A percentile compares a stretch with the other conserved stretches of the same genome.
These are phyloP conservation scores for Euwallacea similis DNA, from an alignment of 1,140 invertebrate genomes.

Conservation along the genomic window DNA sequence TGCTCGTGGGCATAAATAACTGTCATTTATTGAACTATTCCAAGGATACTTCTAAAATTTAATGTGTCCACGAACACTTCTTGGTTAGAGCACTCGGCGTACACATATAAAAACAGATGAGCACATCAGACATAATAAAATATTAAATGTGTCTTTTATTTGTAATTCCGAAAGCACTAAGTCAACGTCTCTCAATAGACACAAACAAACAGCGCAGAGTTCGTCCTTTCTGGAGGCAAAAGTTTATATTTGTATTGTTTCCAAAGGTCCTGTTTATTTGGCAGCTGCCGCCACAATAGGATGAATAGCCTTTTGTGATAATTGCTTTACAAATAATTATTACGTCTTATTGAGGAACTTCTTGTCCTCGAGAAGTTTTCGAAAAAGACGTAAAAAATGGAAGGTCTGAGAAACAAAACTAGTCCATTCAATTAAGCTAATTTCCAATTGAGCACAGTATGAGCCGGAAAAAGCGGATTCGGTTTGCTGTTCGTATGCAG, in stretches of 20 bases:
- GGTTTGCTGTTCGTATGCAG: constrained; percentile 36
- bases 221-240: constrained; percentile 6
- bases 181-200: not conserved
- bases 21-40: too few species aligned
- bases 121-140: not conserved
- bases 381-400: not conserved
- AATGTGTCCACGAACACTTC: too few species aligned
- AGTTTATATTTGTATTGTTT: constrained; percentile 14
- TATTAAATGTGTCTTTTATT: not conserved
- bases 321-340: constrained; percentile 1
- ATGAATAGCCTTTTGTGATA: constrained; percentile 6
- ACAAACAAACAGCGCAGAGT: not conserved
- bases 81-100: too few species aligned
- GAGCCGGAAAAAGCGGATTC: constrained; percentile 12
- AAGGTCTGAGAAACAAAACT: not conserved
- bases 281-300: not conserved
- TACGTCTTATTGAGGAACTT: not conserved
- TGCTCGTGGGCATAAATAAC: too few species aligned
- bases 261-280: constrained; percentile 3
- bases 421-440: constrained; percentile 31
- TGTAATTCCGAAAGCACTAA: not conserved
- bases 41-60: too few species aligned
- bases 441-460: constrained; percentile 29
- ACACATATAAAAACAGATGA: too few species aligned
- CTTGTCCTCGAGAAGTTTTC: not conserved